phyloP scores from a whole-genome alignment of 2,888 invertebrate species.

The Drosophila recens region DNA sequence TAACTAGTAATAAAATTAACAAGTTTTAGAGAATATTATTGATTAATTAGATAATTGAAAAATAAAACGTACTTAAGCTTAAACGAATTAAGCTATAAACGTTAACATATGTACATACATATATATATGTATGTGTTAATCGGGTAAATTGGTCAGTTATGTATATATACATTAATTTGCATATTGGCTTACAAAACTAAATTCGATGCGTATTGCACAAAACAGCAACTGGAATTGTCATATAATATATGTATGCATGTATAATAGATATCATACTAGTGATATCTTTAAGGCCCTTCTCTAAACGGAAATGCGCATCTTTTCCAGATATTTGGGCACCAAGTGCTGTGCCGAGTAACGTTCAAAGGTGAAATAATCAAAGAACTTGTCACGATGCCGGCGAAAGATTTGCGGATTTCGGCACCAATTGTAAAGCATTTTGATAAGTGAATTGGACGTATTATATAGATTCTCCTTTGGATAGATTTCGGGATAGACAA shows the following conservation, averaged over 20 bases:
- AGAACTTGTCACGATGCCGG: conserved; percentile 82
- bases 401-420: conserved; percentile 85
- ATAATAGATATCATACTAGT: background rate
- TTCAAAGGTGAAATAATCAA: conserved; percentile 84
- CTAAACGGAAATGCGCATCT: conserved; percentile 77
- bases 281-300: conserved; percentile 15
- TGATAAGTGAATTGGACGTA: conserved; percentile 87
- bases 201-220: conserved; percentile 65
- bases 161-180: background rate
- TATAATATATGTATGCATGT: background rate
- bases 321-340: conserved; percentile 84
- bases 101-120: conserved; percentile 10
- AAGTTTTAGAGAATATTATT: conserved; percentile 8
- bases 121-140: conserved; percentile 1
- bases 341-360: conserved; percentile 84
- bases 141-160: conserved; percentile 58
- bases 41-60: conserved; percentile 7
- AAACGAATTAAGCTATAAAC: conserved; percentile 22
- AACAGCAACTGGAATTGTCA: conserved; percentile 45
- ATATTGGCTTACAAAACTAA: conserved; percentile 59
- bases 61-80: background rate
- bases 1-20: conserved; percentile 33
- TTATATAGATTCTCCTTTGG: conserved; percentile 88
- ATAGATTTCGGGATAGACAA: conserved; percentile 91
- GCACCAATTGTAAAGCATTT: conserved; percentile 86